phyloP scores from a whole-genome alignment of 1,140 invertebrate genomes.

The Drosophila athabasca region DNA sequence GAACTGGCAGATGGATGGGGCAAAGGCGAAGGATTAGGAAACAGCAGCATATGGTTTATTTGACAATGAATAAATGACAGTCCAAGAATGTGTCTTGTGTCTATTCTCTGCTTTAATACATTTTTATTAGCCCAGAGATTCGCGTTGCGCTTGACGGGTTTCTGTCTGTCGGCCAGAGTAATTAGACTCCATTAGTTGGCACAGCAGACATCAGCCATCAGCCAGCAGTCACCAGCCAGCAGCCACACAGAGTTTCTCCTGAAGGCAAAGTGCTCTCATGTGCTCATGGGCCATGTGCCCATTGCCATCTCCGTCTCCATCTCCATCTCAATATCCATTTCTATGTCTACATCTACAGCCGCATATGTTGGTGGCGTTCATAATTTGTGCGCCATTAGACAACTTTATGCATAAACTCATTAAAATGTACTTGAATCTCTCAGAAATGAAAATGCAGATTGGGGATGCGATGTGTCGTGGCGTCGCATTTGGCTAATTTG shows the following conservation, averaged over 20 bases:
- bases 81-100: conserved; percentile 27
- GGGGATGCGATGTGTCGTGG: conserved; percentile 34
- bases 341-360: conserved; percentile 7
- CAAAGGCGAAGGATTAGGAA: conserved; percentile 8
- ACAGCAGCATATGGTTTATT: conserved; percentile 19
- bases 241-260: conserved; percentile 7
- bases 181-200: conserved; percentile 74
- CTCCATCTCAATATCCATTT: conserved; percentile 27
- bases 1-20: not conserved
- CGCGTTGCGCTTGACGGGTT: conserved; percentile 13
- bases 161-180: conserved; percentile 53
- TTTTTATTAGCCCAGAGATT: conserved; percentile 71
- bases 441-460: conserved; percentile 56
- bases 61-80: conserved; percentile 63
- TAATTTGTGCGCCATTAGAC: conserved; percentile 80
- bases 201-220: conserved; percentile 27
- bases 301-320: conserved; percentile 3
- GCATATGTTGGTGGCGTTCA: conserved; percentile 60
- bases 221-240: too few species aligned
- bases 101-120: conserved; percentile 59
- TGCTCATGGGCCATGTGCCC: conserved; percentile 38
- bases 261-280: conserved; percentile 59
- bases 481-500: conserved; percentile 71
- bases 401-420: conserved; percentile 76
- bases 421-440: conserved; percentile 77